Percentiles rank a stretch among this genome's conserved stretches.
Evolutionary conservation across 2,113 vertebrate species (phyloP).

Genomic region (Thunnus thynnus): DNA sequence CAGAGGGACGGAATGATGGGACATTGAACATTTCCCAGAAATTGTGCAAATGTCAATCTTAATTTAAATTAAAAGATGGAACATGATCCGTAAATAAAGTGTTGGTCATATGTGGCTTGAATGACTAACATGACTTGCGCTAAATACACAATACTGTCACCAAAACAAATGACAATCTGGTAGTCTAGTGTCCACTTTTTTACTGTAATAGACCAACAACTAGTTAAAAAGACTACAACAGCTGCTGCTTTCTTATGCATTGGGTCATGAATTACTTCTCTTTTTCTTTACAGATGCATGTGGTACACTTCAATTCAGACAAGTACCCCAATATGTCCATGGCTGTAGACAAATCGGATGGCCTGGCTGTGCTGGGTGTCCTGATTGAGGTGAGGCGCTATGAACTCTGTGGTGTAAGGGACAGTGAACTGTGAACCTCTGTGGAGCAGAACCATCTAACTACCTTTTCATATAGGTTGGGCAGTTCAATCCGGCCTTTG

Average conservation of each 20-base stretch:
- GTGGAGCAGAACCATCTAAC: background rate
- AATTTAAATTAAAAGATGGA: constrained; percentile 28
- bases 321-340: constrained; percentile 87
- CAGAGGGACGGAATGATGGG: constrained; percentile 52
- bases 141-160: background rate
- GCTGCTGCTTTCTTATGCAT: no score
- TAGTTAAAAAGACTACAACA: no score
- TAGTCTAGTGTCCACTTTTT: background rate
- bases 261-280: constrained; percentile 23
- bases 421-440: background rate
- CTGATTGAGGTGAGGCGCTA: constrained; percentile 90
- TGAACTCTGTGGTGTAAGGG: background rate
- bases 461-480: constrained; percentile 85
- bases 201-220: background rate
- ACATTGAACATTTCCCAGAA: constrained; percentile 70
- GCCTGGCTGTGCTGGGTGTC: constrained; percentile 92
- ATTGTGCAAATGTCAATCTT: constrained; percentile 48
- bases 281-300: constrained; percentile 87
- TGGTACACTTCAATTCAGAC: constrained; percentile 96
- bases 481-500: constrained; percentile 89
- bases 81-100: constrained; percentile 52
- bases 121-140: constrained; percentile 3
- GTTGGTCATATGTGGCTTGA: constrained; percentile 19
- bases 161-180: background rate
- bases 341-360: constrained; percentile 90